Evolutionary conservation across 2,113 vertebrate species (phyloP), one percentile per base, ranked within the genome.

Genomic region (Dicentrarchus labrax): DNA sequence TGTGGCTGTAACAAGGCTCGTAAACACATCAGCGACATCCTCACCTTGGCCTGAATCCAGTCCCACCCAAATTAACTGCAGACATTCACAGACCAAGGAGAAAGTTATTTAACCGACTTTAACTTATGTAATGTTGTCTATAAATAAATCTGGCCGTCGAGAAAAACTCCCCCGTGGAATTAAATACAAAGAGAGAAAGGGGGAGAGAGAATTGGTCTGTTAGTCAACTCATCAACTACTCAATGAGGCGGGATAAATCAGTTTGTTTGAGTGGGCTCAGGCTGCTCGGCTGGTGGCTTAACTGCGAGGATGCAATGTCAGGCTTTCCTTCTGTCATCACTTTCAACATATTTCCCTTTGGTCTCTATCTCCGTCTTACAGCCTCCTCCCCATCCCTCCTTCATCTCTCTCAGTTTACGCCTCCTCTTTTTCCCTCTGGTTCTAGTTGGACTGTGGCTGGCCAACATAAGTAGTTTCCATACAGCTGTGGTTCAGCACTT

Each of bases 61-160:
- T 12, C 84, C 75, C 72, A 61, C 39, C 54, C 60, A 72, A 89
- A 85, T 47, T 38, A 84, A 76, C 30, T 12, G 45, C 2, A 6
- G 36, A 71, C 57, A 38, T 72, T 50, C 81, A 61, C 64, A n/a
- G 64, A 78, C 57, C 65, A 6, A 54, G 24, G 67, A 67, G 77
- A 80, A 56, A 56, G 79, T 85, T 81, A 70, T 74, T 84, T 78
- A 83, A 78, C 47, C 3, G 75, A 59, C 19, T 83, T 30, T 56
- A 47, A 76, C 84, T 86, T 85, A 77, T 83, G 30, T 59, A 89
- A 88, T 51, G 36, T 41, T 8, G 8, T 80, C 87, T 68, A 57
- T 80, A 85, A 88, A 90, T 86, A 86, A 64, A 82, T 21, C 47
- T 16, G 17, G 61, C 45, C 21, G 17, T n/a, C 2, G 56, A 72